A percentile compares a stretch with the other conserved stretches of the same genome.
These are phyloP conservation scores for Cryptus viduatorius DNA, from an alignment of 2,888 invertebrate genomes.

Conservation along the genomic window DNA sequence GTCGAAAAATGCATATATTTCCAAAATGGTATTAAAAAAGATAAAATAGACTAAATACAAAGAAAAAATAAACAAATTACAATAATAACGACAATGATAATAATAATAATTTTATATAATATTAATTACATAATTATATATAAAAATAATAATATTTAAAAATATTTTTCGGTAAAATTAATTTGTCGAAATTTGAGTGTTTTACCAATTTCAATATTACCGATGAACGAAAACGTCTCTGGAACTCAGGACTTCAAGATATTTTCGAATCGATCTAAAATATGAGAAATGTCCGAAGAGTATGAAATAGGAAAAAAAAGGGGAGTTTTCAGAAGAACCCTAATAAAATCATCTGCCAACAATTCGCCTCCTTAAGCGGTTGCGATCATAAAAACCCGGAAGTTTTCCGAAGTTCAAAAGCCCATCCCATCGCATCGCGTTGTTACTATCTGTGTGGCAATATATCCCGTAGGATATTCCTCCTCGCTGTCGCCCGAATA, in stretches of 20 bases:
- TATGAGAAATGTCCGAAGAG: not conserved
- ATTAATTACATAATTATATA: no score
- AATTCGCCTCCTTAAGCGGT: constrained; percentile 20
- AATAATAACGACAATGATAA: not conserved
- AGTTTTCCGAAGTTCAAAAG: constrained; percentile 49
- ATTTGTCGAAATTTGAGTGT: not conserved
- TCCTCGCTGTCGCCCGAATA: constrained; percentile 57
- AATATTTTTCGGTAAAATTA: not conserved
- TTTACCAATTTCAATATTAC: no score
- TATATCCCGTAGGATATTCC: constrained; percentile 14
- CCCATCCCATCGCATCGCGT: constrained; percentile 40
- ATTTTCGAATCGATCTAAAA: not conserved
- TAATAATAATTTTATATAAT: not conserved
- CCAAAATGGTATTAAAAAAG: not conserved
- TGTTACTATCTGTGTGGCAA: constrained; percentile 18
- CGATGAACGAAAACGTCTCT: no score
- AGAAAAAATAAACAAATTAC: no score
- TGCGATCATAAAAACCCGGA: constrained; percentile 36
- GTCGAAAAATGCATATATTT: not conserved
- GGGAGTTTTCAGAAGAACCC: not conserved
- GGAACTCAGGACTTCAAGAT: not conserved
- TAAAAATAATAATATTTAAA: no score
- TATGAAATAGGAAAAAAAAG: not conserved
- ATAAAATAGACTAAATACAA: no score
- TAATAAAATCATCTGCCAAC: constrained; percentile 29